These are phyloP conservation scores for Ammospiza caudacuta DNA, from an alignment of 2,113 vertebrate genomes.

Conservation along the genomic window DNA sequence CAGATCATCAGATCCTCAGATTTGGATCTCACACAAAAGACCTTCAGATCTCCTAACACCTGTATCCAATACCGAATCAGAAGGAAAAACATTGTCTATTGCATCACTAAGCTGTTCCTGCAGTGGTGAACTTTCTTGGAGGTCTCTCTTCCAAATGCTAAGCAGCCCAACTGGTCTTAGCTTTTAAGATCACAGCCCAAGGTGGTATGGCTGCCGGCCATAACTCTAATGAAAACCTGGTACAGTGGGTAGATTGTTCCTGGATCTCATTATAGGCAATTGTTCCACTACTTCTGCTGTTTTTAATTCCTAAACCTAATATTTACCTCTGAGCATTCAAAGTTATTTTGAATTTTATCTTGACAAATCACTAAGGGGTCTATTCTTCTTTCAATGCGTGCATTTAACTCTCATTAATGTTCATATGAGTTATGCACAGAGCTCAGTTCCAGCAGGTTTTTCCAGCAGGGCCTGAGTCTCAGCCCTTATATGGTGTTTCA, in stretches of 20 bases:
- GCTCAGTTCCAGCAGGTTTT: constrained; percentile 43
- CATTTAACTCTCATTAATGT: constrained; percentile 55
- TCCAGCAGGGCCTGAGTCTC: not conserved
- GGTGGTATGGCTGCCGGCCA: constrained; percentile 68
- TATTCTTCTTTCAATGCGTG: constrained; percentile 48
- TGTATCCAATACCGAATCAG: constrained; percentile 21
- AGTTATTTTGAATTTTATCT: constrained; percentile 69
- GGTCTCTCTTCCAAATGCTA: constrained; percentile 53
- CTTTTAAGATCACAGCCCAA: constrained; percentile 59
- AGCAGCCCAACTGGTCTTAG: constrained; percentile 18
- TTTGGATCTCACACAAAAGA: not conserved
- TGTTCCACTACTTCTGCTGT: constrained; percentile 47
- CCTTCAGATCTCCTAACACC: constrained; percentile 9
- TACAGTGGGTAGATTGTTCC: constrained; percentile 66
- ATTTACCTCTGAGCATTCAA: constrained; percentile 60
- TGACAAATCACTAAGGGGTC: constrained; percentile 54
- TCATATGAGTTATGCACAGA: constrained; percentile 16
- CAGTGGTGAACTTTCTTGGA: constrained; percentile 40
- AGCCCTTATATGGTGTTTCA: constrained; percentile 44
- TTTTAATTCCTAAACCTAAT: constrained; percentile 62
- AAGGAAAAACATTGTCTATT: constrained; percentile 31
- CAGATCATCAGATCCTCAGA: not conserved
- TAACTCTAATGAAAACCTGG: constrained; percentile 67
- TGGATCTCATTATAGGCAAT: constrained; percentile 65
- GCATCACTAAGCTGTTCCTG: constrained; percentile 32